Evolutionary conservation across 2,113 vertebrate species (phyloP).

Genomic region (Varanus salvator): DNA sequence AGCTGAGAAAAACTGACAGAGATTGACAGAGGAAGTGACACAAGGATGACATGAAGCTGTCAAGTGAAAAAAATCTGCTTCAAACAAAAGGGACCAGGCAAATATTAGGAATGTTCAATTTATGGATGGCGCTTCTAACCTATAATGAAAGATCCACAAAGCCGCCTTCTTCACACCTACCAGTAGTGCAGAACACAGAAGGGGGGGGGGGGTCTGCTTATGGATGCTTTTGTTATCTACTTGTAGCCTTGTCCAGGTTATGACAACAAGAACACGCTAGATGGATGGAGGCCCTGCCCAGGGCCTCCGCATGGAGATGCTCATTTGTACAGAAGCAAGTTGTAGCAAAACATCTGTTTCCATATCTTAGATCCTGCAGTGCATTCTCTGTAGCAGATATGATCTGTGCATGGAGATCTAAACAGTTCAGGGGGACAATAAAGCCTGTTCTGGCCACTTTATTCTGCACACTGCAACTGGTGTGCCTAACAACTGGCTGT

Average conservation of each 20-base stretch:
- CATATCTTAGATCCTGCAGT: not conserved
- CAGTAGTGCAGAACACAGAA: not conserved
- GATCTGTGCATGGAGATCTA: not conserved
- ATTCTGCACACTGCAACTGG: not conserved
- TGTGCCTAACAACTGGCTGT: not conserved
- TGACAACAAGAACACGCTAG: no score
- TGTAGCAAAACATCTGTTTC: not conserved
- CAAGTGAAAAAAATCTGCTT: conserved; percentile 53
- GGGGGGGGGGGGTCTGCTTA: not conserved
- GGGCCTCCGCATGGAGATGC: not conserved
- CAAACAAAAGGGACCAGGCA: conserved; percentile 42
- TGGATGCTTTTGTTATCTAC: not conserved
- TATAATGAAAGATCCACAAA: not conserved
- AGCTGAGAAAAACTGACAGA: conserved; percentile 43
- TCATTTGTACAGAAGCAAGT: not conserved
- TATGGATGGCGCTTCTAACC: conserved; percentile 21
- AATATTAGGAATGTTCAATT: conserved; percentile 35
- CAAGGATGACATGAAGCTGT: conserved; percentile 47
- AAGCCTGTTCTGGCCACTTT: not conserved
- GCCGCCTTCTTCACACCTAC: not conserved
- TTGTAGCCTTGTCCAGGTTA: not conserved
- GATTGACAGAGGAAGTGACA: conserved; percentile 50
- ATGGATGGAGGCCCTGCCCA: not conserved
- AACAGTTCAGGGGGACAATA: not conserved
- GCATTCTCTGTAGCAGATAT: not conserved